Conservation (phyloP, 2,797 vertebrate genomes). For the Aselliscus stoliczkanus region DNA sequence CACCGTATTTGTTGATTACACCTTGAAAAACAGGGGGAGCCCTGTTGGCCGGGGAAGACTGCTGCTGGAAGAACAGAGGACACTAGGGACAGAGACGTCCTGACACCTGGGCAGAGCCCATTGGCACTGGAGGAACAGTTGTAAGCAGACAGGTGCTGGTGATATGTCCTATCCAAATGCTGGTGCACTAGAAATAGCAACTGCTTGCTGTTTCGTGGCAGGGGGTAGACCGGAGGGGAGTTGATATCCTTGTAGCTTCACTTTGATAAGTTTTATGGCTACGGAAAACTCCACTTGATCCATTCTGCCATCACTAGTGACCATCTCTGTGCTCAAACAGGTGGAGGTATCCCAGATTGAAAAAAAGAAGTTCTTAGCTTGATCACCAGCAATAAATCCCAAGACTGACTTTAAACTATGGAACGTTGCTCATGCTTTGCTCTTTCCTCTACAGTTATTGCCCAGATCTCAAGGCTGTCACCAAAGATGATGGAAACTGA, state of each 20-base stretch:
- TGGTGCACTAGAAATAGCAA: slow-evolving; percentile 85
- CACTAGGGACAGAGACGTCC: slow-evolving; percentile 92
- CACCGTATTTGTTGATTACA: slow-evolving; percentile 75
- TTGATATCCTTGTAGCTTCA: slow-evolving; percentile 96
- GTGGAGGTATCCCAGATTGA: slow-evolving; percentile 87
- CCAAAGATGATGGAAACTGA: slow-evolving; percentile 96
- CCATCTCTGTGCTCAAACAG: slow-evolving; percentile 97
- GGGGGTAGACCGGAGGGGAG: slow-evolving; percentile 91
- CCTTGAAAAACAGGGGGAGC: slow-evolving; percentile 92
- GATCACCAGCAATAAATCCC: slow-evolving; percentile 98
- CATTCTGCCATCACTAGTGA: slow-evolving; percentile 94
- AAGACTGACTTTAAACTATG: slow-evolving; percentile 92
- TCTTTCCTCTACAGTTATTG: slow-evolving; percentile 95
- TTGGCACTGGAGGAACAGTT: slow-evolving; percentile 90
- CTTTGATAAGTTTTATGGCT: slow-evolving; percentile 98
- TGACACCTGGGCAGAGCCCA: slow-evolving; percentile 91
- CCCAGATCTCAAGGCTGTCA: slow-evolving; percentile 95
- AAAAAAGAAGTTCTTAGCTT: slow-evolving; percentile 93
- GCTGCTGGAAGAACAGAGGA: slow-evolving; percentile 88
- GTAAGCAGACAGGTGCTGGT: slow-evolving; percentile 85
- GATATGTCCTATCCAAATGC: slow-evolving; percentile 90
- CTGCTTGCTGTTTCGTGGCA: slow-evolving; percentile 91
- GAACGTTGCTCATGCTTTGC: slow-evolving; percentile 97
- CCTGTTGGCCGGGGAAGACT: slow-evolving; percentile 92
- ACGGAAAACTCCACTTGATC: slow-evolving; percentile 98